Evolutionary conservation across 2,888 invertebrate genomes (phyloP), one percentile per base, ranked within the genome.

Genomic region (Incurvaria masculella): DNA sequence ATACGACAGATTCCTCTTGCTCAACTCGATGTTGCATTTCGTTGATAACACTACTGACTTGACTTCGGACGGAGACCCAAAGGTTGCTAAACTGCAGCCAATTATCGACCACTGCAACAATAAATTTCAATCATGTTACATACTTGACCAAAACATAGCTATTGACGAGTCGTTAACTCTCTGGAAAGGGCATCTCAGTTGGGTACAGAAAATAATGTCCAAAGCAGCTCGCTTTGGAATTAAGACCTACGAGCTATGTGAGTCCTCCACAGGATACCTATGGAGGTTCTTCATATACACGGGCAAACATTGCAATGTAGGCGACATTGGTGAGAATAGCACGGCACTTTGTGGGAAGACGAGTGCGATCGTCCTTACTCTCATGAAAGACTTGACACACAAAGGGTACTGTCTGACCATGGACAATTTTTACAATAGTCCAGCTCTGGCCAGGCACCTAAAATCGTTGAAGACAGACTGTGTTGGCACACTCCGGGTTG

Each of bases 391-490:
- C 2, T 27, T 44, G 21, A 21, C 44, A 2, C n/a, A 21, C 2
- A 39, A 41, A 27, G 48, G 48, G 8, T 27, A 48, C 27, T 17
- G 18, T 2, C 16, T 48, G 8, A 57, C 54, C 23, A 52, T 59
- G 52, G 51, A 57, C 47, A 53, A 49, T 38, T 53, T 50, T 50
- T 55, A 43, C 20, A 57, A 55, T 47, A 53, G 51, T 16, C 55
- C 55, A 0, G 4, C 45, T 2, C 26, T 56, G 44, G 53, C n/a
- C 41, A 51, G 42, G 23, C 42, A 10, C n/a, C 21, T 49, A 11
- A 49, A 49, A 27, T 26, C 33, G 16, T 45, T 42, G 11, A 17
- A 21, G n/a, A 49, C 45, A 6, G 48, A 45, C 42, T 45, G 42
- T 23, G 33, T 45, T 5, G 49, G 49, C 5, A 45, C 45, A 10